phyloP scores from a whole-genome alignment of 2,113 vertebrate genomes.

The Notiomystis cincta region DNA sequence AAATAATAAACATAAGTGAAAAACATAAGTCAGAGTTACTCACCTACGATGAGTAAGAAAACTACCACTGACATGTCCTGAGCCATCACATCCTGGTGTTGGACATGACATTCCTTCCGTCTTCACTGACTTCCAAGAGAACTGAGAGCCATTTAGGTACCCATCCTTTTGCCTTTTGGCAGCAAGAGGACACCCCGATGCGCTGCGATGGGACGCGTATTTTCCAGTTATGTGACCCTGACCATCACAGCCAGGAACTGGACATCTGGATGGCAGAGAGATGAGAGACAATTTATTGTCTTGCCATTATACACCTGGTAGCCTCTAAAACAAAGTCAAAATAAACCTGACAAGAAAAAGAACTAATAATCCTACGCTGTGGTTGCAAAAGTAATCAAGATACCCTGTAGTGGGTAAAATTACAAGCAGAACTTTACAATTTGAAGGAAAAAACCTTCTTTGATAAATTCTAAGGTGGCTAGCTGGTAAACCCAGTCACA shows the following conservation, averaged over 20 bases:
- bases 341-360: slow-evolving; percentile 6
- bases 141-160: slow-evolving; percentile 95
- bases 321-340: slow-evolving; percentile 14
- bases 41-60: slow-evolving; percentile 98
- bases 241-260: slow-evolving; percentile 95
- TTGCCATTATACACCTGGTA: neutral
- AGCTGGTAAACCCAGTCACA: neutral
- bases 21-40: slow-evolving; percentile 24
- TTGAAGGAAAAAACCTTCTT: neutral
- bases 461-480: neutral
- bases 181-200: slow-evolving; percentile 93
- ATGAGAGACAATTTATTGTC: slow-evolving; percentile 44
- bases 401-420: neutral
- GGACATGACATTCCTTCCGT: slow-evolving; percentile 98
- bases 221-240: slow-evolving; percentile 98
- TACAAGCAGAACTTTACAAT: neutral
- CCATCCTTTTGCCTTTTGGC: slow-evolving; percentile 98
- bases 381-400: neutral
- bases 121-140: slow-evolving; percentile 98
- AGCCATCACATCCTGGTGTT: slow-evolving; percentile 95
- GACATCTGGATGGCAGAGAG: slow-evolving; percentile 82
- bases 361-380: neutral
- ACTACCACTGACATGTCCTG: slow-evolving; percentile 97
- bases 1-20: neutral
- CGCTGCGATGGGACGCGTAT: slow-evolving; percentile 96